Evolutionary conservation across 1,140 invertebrate genomes (phyloP), one percentile per base, ranked within the genome.

Genomic region (Penaeus japonicus): DNA sequence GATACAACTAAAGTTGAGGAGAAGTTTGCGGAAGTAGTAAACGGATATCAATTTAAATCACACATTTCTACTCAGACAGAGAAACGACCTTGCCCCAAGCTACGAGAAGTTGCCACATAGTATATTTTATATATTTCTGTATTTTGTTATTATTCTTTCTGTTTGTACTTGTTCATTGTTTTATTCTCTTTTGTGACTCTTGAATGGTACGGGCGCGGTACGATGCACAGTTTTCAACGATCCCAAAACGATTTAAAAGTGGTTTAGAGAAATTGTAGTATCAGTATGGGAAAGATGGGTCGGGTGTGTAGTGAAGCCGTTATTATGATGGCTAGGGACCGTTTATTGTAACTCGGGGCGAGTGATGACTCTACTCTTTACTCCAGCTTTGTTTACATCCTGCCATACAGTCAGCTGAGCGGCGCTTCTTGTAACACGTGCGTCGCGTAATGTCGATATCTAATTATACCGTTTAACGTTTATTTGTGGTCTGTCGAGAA

Each of bases 31-130:
- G 81, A 65, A 65, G 81, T 35, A 32, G 27, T 83, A 55, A 83
- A 59, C 81, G 81, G 81, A 83, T 83, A 83, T 83, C 81, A 83
- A 83, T 83, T 83, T 83, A 83, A 83, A 83, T 83, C 81, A 65
- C 81, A 83, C 81, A 83, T 83, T 83, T 83, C 81, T 83, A 59
- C 27, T 39, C 81, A 83, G 81, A 83, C 81, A 65, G 27, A 73
- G 70, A 62, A 47, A 32, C 81, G 81, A 59, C 81, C 81, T 83
- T 83, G 81, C 81, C 81, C n/a, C 81, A 18, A 32, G 70, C 20
- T 73, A 27, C 35, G 70, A 32, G 27, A 73, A n/a, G 70, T 73
- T 59, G 81, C 81, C 57, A 59, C 55, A 65, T 59, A 5, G 3
- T 59, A 39, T 55, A 59, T 30, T 59, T 59, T 53, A 73, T 73